Conservation (phyloP, 2,888 invertebrate genomes). For the Eutolmus rufibarbis region DNA sequence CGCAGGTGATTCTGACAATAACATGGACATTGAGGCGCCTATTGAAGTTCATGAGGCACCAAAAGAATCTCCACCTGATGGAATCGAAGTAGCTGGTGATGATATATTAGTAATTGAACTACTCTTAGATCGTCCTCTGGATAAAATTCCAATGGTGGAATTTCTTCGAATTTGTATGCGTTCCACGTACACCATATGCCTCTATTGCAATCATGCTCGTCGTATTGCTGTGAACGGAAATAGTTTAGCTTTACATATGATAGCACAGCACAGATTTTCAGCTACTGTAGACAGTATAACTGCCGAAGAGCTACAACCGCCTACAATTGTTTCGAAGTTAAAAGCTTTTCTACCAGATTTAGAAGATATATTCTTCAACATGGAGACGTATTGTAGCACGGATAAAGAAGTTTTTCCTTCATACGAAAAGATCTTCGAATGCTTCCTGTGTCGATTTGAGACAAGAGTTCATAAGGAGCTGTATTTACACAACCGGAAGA, state of each 20-base stretch:
- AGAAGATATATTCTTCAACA: slow-evolving; percentile 73
- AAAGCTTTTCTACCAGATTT: slow-evolving; percentile 67
- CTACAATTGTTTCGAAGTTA: slow-evolving; percentile 74
- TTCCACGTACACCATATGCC: slow-evolving; percentile 74
- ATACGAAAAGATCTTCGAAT: slow-evolving; percentile 78
- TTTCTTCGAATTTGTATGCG: slow-evolving; percentile 77
- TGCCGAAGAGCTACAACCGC: slow-evolving; percentile 75
- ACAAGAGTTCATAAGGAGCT: slow-evolving; percentile 83
- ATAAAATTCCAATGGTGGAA: slow-evolving; percentile 75
- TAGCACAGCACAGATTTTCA: slow-evolving; percentile 80
- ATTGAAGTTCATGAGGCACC: neutral
- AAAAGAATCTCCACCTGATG: slow-evolving; percentile 55
- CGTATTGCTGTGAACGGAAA: slow-evolving; percentile 85
- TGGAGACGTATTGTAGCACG: slow-evolving; percentile 73
- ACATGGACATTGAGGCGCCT: slow-evolving; percentile 24
- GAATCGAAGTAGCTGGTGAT: slow-evolving; percentile 67
- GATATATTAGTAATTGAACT: slow-evolving; percentile 75
- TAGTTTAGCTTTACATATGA: slow-evolving; percentile 80
- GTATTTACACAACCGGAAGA: slow-evolving; percentile 84
- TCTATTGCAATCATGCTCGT: slow-evolving; percentile 86
- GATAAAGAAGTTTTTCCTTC: slow-evolving; percentile 65
- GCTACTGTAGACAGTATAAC: slow-evolving; percentile 80
- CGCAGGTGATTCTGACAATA: slow-evolving; percentile 22
- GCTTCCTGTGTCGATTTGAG: slow-evolving; percentile 84
- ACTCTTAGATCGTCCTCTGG: slow-evolving; percentile 76